These are phyloP conservation scores for Lithophane socia DNA, from an alignment of 2,888 invertebrate species.

Conservation along the genomic window DNA sequence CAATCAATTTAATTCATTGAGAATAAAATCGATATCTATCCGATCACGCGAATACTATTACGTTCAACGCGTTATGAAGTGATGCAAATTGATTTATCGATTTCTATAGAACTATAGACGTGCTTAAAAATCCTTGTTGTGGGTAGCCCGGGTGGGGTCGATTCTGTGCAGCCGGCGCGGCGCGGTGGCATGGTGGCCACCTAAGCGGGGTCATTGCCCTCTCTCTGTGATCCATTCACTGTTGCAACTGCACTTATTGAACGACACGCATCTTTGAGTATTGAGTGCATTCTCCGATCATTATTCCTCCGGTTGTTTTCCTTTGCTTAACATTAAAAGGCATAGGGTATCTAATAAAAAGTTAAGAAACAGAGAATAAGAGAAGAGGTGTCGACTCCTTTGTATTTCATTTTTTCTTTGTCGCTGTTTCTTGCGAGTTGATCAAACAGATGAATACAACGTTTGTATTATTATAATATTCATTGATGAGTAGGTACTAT, in stretches of 20 bases:
- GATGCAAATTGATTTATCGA: constrained; percentile 33
- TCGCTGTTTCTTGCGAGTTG: background rate
- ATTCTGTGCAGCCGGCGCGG: constrained; percentile 32
- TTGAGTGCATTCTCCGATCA: constrained; percentile 51
- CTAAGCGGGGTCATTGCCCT: constrained; percentile 65
- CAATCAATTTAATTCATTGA: background rate
- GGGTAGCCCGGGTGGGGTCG: constrained; percentile 37
- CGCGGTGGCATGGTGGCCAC: constrained; percentile 28
- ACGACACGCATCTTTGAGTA: constrained; percentile 20
- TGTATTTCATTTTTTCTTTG: background rate
- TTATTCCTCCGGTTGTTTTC: constrained; percentile 12
- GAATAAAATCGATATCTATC: background rate
- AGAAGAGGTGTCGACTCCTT: too few species aligned
- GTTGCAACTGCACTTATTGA: constrained; percentile 62
- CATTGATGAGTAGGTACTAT: background rate
- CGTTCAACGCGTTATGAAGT: constrained; percentile 5
- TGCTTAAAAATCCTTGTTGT: constrained; percentile 17
- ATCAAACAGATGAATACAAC: background rate
- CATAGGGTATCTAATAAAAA: background rate
- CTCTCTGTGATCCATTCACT: constrained; percentile 64
- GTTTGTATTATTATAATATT: background rate
- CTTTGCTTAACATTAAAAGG: background rate
- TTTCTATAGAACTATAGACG: background rate
- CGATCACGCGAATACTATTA: background rate
- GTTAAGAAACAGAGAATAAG: background rate